Evolutionary conservation across 2,113 vertebrate genomes (phyloP).

Genomic region (Capreolus pygargus): DNA sequence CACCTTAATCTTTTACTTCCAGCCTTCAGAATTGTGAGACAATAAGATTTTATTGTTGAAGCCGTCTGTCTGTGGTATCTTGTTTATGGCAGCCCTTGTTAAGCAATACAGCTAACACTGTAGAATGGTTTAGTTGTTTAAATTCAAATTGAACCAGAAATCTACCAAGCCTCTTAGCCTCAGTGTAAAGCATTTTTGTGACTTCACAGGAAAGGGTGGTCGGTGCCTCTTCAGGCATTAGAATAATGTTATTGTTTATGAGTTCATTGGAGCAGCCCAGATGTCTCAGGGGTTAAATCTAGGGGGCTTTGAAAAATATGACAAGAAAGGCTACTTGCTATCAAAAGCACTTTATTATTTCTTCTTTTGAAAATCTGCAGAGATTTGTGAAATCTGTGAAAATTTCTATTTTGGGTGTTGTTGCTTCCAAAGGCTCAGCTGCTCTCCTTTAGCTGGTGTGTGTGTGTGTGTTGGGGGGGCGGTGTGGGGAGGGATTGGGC

Average conservation of each 20-base stretch:
- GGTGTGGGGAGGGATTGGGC: no score
- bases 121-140: background rate
- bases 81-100: rapidly evolving
- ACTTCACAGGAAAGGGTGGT: background rate
- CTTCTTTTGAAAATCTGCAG: constrained; percentile 31
- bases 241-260: background rate
- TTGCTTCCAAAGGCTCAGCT: constrained; percentile 37
- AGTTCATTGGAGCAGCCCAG: background rate
- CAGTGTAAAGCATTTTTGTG: background rate
- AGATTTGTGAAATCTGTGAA: constrained; percentile 40
- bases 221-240: background rate
- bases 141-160: background rate
- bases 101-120: no score
- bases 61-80: rapidly evolving
- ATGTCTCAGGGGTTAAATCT: background rate
- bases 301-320: background rate
- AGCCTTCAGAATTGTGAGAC: background rate
- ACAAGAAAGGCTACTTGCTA: background rate
- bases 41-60: no score
- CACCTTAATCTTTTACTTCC: background rate
- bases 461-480: background rate
- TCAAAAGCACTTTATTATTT: constrained; percentile 29
- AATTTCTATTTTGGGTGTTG: constrained; percentile 43
- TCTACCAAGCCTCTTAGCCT: background rate
- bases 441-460: background rate